Conservation (phyloP, 2,888 invertebrate genomes). For the Stramonita haemastoma region DNA sequence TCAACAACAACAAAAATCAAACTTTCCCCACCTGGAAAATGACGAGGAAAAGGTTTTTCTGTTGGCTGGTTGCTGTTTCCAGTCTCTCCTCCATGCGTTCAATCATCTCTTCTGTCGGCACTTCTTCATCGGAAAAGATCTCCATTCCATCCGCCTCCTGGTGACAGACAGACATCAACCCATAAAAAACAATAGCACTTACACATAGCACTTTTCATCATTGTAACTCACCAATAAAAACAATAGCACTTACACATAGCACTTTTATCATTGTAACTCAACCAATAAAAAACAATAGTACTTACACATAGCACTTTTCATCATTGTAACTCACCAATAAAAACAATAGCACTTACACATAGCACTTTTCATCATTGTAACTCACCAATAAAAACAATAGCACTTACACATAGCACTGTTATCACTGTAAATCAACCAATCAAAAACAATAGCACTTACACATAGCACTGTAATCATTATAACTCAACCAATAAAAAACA, state of each 20-base stretch:
- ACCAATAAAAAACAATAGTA: neutral
- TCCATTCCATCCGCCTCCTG: constrained; percentile 70
- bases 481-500: too few relatives aligned
- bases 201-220: too few relatives aligned
- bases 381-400: neutral
- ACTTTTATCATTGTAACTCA: neutral
- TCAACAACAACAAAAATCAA: too few relatives aligned
- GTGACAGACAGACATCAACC: neutral
- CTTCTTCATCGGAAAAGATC: constrained; percentile 73
- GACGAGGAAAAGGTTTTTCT: constrained; percentile 96
- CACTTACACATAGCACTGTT: too few relatives aligned
- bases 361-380: too few relatives aligned
- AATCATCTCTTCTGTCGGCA: constrained; percentile 89
- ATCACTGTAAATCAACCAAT: neutral
- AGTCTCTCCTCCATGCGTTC: constrained; percentile 97
- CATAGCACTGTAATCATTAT: too few relatives aligned
- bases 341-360: neutral
- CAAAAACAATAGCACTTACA: neutral
- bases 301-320: too few relatives aligned
- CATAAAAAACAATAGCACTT: neutral
- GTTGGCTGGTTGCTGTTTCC: constrained; percentile 96
- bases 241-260: neutral
- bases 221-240: neutral
- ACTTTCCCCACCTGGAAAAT: constrained; percentile 87
- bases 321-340: neutral